A percentile compares a stretch with the other conserved stretches of the same genome.
Conservation (phyloP, 2,797 vertebrate species). For the Craterocephalus amniculus region DNA sequence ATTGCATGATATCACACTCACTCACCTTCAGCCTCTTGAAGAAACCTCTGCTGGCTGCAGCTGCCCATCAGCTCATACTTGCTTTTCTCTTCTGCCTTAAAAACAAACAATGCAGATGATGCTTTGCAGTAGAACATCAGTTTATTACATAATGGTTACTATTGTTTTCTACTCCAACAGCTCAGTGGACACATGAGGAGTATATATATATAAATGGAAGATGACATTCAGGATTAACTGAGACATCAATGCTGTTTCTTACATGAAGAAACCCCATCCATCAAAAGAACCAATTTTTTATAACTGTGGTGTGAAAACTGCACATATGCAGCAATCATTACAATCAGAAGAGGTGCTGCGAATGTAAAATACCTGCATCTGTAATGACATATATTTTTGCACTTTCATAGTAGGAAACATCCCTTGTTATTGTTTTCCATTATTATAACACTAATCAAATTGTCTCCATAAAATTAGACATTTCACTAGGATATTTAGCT, state of each 20-base stretch:
- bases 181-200: slow-evolving; percentile 15
- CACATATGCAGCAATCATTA: neutral
- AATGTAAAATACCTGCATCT: neutral
- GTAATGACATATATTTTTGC: neutral
- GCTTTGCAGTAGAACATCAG: neutral
- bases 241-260: slow-evolving; percentile 10
- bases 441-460: slow-evolving; percentile 13
- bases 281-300: slow-evolving; percentile 14
- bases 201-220: slow-evolving; percentile 38
- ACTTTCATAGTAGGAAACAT: neutral
- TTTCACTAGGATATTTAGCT: slow-evolving; percentile 2
- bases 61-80: slow-evolving; percentile 77
- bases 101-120: slow-evolving; percentile 36
- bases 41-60: slow-evolving; percentile 69
- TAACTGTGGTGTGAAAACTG: slow-evolving; percentile 37
- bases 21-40: slow-evolving; percentile 78
- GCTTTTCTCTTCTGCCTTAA: slow-evolving; percentile 76
- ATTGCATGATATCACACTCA: neutral
- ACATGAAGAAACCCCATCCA: slow-evolving; percentile 19
- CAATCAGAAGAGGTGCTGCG: neutral
- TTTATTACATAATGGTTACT: slow-evolving; percentile 27
- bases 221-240: slow-evolving; percentile 17
- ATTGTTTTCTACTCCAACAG: slow-evolving; percentile 18
- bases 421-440: neutral
- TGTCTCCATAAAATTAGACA: neutral